Conservation (phyloP, 2,113 vertebrate genomes). For the Saccopteryx bilineata region DNA sequence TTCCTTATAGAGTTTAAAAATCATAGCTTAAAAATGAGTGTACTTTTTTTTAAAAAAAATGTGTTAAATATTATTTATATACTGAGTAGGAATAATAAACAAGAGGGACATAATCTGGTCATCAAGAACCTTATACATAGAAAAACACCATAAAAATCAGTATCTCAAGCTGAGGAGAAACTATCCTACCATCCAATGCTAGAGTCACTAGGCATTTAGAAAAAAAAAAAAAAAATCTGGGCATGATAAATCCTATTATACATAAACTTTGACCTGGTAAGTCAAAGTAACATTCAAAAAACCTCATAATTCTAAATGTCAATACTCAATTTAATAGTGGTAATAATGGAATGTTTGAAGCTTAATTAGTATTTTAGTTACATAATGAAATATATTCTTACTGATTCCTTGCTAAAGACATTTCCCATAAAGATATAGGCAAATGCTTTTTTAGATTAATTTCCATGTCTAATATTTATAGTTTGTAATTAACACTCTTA, state of each 20-base stretch:
- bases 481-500: slow-evolving; percentile 66
- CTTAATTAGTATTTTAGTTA: slow-evolving; percentile 56
- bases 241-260: background rate
- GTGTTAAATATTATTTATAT: background rate
- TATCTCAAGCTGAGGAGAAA: background rate
- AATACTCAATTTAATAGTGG: slow-evolving; percentile 32
- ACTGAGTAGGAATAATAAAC: background rate
- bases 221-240: background rate
- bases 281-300: background rate
- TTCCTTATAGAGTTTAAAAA: background rate
- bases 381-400: slow-evolving; percentile 56
- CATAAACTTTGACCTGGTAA: background rate
- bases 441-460: background rate
- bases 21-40: background rate
- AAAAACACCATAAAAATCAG: background rate
- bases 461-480: slow-evolving; percentile 64
- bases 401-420: slow-evolving; percentile 74
- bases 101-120: background rate
- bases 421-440: slow-evolving; percentile 56
- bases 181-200: background rate
- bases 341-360: slow-evolving; percentile 11
- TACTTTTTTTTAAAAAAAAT: background rate
- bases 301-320: background rate
- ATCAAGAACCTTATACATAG: background rate
- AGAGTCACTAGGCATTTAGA: background rate